These are phyloP conservation scores for Idaea biselata DNA, from an alignment of 2,888 invertebrate genomes.

Conservation along the genomic window DNA sequence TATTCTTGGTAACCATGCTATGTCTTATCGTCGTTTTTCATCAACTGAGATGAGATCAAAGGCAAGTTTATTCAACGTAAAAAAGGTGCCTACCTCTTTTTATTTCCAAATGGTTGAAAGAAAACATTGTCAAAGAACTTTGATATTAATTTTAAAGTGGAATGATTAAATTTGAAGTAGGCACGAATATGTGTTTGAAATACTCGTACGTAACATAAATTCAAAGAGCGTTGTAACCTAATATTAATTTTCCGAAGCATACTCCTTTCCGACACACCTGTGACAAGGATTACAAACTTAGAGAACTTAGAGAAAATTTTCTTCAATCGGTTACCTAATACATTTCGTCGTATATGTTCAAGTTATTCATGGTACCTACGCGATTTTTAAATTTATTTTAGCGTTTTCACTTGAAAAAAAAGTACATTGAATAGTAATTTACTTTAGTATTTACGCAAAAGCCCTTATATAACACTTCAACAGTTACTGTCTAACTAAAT, in stretches of 20 bases:
- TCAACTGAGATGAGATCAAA: no score
- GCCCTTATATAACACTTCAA: no score
- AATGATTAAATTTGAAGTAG: background rate
- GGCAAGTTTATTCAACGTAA: background rate
- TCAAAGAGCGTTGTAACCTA: background rate
- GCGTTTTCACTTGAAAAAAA: no score
- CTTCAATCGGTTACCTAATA: background rate
- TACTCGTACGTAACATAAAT: background rate
- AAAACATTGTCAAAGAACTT: background rate
- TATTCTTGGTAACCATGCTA: no score
- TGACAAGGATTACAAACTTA: background rate
- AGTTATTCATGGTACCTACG: background rate
- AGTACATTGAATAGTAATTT: no score
- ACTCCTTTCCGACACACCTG: slow-evolving; percentile 1
- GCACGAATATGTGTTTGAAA: slow-evolving; percentile 14
- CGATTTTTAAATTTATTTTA: background rate
- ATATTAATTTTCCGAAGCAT: background rate
- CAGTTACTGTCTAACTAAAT: no score
- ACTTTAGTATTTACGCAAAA: no score
- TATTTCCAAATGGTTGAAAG: background rate
- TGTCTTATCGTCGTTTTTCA: no score
- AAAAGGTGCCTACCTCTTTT: background rate
- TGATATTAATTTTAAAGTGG: slow-evolving; percentile 3
- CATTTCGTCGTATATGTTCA: background rate
- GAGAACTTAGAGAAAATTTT: slow-evolving; percentile 1